These are phyloP conservation scores for Orgyia antiqua DNA, from an alignment of 2,888 invertebrate genomes.

Conservation along the genomic window DNA sequence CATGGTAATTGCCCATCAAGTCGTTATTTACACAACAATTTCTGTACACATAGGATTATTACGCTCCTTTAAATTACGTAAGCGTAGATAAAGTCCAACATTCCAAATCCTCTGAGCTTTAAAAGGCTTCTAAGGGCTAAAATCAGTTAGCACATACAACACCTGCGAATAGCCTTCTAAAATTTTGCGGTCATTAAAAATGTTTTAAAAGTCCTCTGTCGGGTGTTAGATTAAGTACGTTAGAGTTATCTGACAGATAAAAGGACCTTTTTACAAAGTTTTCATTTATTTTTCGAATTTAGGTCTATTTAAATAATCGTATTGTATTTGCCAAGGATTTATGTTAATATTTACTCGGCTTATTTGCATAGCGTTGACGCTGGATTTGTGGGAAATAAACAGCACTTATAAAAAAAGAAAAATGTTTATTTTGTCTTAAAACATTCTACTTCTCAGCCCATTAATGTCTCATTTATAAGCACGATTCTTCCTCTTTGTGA, in stretches of 20 bases:
- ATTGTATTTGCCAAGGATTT: conserved; percentile 4
- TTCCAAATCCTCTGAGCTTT: conserved; percentile 38
- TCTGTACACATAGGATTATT: no score
- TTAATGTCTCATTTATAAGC: no score
- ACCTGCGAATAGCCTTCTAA: conserved; percentile 25
- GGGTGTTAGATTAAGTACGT: conserved; percentile 29
- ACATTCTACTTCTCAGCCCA: no score
- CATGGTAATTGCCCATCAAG: no score
- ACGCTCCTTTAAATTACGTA: conserved; percentile 22
- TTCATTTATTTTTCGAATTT: conserved; percentile 19
- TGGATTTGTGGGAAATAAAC: no score
- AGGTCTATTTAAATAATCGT: conserved; percentile 10
- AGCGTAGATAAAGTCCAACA: conserved; percentile 41
- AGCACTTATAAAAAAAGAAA: no score
- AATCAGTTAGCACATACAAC: conserved; percentile 28
- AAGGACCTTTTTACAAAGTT: conserved; percentile 22
- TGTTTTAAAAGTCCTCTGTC: conserved; percentile 36
- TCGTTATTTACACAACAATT: no score
- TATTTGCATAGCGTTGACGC: no score
- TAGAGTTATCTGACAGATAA: conserved; percentile 33
- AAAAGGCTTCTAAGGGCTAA: conserved; percentile 35
- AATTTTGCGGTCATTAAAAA: conserved; percentile 28
- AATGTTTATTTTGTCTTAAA: no score
- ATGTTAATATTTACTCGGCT: conserved; percentile 1
- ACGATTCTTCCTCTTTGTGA: no score